Base-by-base conservation (phyloP, 2,888 invertebrate species). In the Hartigia nigra region DNA sequence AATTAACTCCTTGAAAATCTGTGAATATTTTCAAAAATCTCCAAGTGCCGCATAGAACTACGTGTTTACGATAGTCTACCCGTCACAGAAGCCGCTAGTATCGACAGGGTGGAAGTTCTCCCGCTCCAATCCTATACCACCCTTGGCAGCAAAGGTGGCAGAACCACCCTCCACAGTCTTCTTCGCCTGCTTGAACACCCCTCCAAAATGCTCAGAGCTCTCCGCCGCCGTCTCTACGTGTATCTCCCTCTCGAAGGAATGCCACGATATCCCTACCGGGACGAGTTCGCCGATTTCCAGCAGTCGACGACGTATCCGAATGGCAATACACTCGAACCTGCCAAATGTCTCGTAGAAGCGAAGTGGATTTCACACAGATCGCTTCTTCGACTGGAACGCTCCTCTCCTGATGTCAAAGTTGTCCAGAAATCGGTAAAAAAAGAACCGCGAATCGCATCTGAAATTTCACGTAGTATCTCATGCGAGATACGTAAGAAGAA, bases 251-350 rank as follows among this genome's bases (percentile, higher is more conserved):
- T 76, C 77, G 77, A 81, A 80, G 75, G 80, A 78, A 78, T 74
- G 77, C 78, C 69, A 79, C 83, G 81, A 84, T 84, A 85, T 84
- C 84, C 86, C 82, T 81, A 82, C 81, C 82, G 83, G 82, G 84
- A 85, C 86, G 86, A 82, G 87, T 87, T 87, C 87, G 85, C 84
- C 86, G 84, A 87, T 88, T 86, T 86, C 85, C 85, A 87, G 84
- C 85, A 88, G 86, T 86, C 83, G 82, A 82, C 81, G 82, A 84
- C 9, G 55, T 55, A 55, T 55, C 55, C 55, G 74, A 55, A 55
- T 55, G 23, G 55, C 55, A 9, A 23, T 55, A 55, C 55, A 23
- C 23, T 55, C 55, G 23, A 55, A 55, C 55, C 55, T 55, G 55
- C 23, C 23, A 55, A 55, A 55, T 55, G 23, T 55, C 55, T 55